Evolutionary conservation across 1,140 invertebrate species (phyloP).

Genomic region (Tetragnatha versicolor): DNA sequence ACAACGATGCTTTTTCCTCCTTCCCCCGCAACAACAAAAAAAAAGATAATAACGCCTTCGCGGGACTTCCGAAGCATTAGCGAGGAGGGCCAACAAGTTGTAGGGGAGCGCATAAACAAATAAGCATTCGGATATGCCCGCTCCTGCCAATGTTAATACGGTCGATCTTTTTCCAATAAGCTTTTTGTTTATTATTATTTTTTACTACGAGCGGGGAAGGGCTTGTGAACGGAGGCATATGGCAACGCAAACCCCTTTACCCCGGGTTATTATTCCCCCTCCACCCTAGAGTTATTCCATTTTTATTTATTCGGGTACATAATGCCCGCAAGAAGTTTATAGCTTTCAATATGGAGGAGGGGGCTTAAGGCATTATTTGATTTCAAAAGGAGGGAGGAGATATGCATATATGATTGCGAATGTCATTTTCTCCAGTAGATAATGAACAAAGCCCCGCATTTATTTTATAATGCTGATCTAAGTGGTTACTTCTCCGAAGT

Average conservation of each 20-base stretch:
- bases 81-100: constrained; percentile 48
- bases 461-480: constrained; percentile 42
- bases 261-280: constrained; percentile 36
- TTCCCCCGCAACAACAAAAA: background rate
- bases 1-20: background rate
- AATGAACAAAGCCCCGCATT: constrained; percentile 34
- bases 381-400: constrained; percentile 8
- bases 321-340: constrained; percentile 39
- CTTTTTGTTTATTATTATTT: constrained; percentile 5
- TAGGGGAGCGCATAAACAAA: constrained; percentile 32
- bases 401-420: constrained; percentile 41
- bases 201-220: background rate
- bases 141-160: constrained; percentile 39
- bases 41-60: constrained; percentile 36
- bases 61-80: constrained; percentile 43
- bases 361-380: constrained; percentile 47
- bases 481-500: constrained; percentile 30
- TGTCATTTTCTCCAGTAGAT: constrained; percentile 42
- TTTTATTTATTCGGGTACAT: constrained; percentile 38
- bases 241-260: constrained; percentile 4
- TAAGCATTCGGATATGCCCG: constrained; percentile 26
- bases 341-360: constrained; percentile 40
- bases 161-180: constrained; percentile 54
- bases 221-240: constrained; percentile 46
- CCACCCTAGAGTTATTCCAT: constrained; percentile 5